Evolutionary conservation across 2,888 invertebrate genomes (phyloP), one percentile per base, ranked within the genome.

Genomic region (Chirona hameri): DNA sequence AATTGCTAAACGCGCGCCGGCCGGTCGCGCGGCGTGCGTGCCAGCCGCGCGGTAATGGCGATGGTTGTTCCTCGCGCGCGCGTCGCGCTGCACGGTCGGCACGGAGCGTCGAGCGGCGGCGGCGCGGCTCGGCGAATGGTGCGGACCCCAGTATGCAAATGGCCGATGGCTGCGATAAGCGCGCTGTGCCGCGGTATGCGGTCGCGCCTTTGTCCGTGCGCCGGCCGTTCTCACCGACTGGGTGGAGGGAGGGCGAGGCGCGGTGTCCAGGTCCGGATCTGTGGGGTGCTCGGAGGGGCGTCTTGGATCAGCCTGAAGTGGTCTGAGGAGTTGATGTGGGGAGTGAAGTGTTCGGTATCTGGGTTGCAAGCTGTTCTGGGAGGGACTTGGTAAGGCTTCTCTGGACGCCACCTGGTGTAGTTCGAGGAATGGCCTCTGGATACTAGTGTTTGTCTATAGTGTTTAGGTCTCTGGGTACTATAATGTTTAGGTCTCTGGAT

Each of bases 161-260:
- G 76, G 31, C 76, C 39, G 76, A 76, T 76, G 76, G 31, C 31
- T 14, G 31, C 39, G 76, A 76, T 76, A 76, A 76, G 76, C 39
- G 39, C 31, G 76, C 72, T 15, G 39, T 24, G 65, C 24, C 31
- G 76, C 76, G 76, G 76, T 76, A 76, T 76, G 76, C 39, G 76
- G 76, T 39, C 76, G 76, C 31, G 15, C 39, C 76, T 76, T 76
- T 76, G 76, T 76, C 76, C 76, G 39, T n/a, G n/a, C 76, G 4
- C 21, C 76, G 27, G 65, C 39, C 27, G 29, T 76, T 76, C 76
- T 76, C 39, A 72, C 72, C 18, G 72, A 4, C 18, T 18, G 29
- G 65, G 12, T 27, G 69, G n/a, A 7, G 60, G 60, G n/a, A 15
- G 60, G 60, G 60, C 24, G 60, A 5, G 24, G 57, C 57, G 57